Percentiles rank a stretch among this genome's conserved stretches.
Conservation (phyloP, 2,113 vertebrate species). For the Acrocephalus kingi region DNA sequence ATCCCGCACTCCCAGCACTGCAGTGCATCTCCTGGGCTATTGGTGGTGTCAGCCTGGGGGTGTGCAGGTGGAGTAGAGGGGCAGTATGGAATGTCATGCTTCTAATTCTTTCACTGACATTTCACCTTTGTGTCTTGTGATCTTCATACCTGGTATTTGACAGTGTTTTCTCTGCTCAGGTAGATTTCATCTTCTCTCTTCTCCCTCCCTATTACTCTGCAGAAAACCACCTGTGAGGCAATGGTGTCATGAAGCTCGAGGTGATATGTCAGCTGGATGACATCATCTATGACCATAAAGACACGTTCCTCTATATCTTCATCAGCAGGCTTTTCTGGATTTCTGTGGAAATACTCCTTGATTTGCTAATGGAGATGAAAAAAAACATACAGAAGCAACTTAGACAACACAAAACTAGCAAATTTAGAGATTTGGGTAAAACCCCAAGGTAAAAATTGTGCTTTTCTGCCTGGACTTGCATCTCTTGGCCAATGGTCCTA, state of each 20-base stretch:
- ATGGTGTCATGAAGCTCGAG: slow-evolving; percentile 74
- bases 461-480: neutral
- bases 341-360: slow-evolving; percentile 84
- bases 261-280: slow-evolving; percentile 83
- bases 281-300: slow-evolving; percentile 75
- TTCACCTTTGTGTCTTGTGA: neutral
- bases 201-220: slow-evolving; percentile 62
- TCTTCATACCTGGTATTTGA: slow-evolving; percentile 78
- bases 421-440: neutral
- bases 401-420: neutral
- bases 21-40: neutral
- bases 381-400: neutral
- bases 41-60: neutral
- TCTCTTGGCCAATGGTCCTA: neutral
- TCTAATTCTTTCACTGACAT: neutral
- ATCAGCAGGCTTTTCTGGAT: slow-evolving; percentile 74
- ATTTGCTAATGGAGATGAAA: slow-evolving; percentile 76
- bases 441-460: neutral
- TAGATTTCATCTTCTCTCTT: slow-evolving; percentile 53
- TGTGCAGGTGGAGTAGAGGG: neutral
- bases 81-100: neutral
- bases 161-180: slow-evolving; percentile 75
- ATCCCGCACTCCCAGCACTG: neutral
- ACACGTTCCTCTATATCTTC: slow-evolving; percentile 83
- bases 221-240: slow-evolving; percentile 78